Percentiles rank a stretch among this genome's conserved stretches.
phyloP scores from a whole-genome alignment of 1,140 invertebrate genomes.

The Saccostrea glomerata region DNA sequence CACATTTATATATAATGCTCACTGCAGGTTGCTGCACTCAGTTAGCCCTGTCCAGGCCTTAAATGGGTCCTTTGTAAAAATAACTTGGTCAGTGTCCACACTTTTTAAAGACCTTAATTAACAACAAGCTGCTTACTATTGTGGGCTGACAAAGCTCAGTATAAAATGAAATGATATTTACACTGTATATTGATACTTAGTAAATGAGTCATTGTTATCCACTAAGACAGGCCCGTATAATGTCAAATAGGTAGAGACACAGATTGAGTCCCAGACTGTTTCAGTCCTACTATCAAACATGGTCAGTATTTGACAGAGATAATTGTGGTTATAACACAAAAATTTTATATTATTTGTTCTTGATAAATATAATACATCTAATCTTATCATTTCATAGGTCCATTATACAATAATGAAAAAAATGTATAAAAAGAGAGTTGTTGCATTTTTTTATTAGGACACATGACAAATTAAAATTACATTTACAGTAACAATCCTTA shows the following conservation, averaged over 20 bases:
- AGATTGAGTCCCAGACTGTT: not conserved
- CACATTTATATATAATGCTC: not conserved
- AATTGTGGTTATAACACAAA: too few species aligned
- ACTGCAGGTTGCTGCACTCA: not conserved
- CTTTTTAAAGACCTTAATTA: not conserved
- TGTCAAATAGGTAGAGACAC: not conserved
- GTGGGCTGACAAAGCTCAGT: not conserved
- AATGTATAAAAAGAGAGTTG: too few species aligned
- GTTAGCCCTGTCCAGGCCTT: not conserved
- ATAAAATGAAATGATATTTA: conserved; percentile 6
- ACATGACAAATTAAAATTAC: too few species aligned
- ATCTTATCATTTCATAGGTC: too few species aligned
- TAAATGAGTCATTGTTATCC: conserved; percentile 21
- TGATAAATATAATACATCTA: too few species aligned
- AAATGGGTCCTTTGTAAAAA: not conserved
- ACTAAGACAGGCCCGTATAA: not conserved
- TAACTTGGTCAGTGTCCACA: not conserved
- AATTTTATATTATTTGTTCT: too few species aligned
- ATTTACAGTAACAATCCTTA: too few species aligned
- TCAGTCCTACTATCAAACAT: not conserved
- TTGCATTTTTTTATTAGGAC: too few species aligned
- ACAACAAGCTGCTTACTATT: conserved; percentile 8
- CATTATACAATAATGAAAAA: too few species aligned
- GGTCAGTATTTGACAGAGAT: too few species aligned
- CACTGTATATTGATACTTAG: conserved; percentile 17